Evolutionary conservation across 2,797 vertebrate species (phyloP).

Genomic region (Chelidonichthys spinosus): DNA sequence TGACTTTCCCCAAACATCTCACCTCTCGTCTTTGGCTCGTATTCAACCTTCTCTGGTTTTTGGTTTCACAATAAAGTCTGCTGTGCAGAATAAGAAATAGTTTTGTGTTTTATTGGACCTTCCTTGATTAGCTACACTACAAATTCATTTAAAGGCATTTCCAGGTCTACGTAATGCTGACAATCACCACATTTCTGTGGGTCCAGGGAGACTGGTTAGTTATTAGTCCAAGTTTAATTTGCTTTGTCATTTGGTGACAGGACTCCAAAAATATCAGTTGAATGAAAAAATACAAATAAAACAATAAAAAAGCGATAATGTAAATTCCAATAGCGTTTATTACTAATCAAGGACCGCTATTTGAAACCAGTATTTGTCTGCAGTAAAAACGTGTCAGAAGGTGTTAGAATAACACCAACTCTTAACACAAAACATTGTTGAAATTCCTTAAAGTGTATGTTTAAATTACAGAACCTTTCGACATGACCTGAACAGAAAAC

Average conservation of each 20-base stretch:
- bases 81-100: not conserved
- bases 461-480: too few relatives aligned
- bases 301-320: too few relatives aligned
- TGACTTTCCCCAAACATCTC: constrained; percentile 12
- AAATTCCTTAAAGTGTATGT: too few relatives aligned
- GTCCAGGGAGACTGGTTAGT: not conserved
- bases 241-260: constrained; percentile 6
- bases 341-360: too few relatives aligned
- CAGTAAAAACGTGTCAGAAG: too few relatives aligned
- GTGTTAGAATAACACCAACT: too few relatives aligned
- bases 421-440: too few relatives aligned
- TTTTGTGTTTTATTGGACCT: not conserved
- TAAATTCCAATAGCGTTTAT: too few relatives aligned
- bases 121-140: not conserved
- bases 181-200: not conserved
- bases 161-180: not conserved
- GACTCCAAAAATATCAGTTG: constrained; percentile 7
- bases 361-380: too few relatives aligned
- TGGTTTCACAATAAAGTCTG: constrained; percentile 5
- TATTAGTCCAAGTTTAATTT: not conserved
- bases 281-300: not conserved
- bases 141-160: not conserved
- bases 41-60: not conserved
- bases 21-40: constrained; percentile 1
- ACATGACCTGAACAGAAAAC: not conserved